phyloP scores from a whole-genome alignment of 2,113 vertebrate species.

The Corynorhinus townsendii region DNA sequence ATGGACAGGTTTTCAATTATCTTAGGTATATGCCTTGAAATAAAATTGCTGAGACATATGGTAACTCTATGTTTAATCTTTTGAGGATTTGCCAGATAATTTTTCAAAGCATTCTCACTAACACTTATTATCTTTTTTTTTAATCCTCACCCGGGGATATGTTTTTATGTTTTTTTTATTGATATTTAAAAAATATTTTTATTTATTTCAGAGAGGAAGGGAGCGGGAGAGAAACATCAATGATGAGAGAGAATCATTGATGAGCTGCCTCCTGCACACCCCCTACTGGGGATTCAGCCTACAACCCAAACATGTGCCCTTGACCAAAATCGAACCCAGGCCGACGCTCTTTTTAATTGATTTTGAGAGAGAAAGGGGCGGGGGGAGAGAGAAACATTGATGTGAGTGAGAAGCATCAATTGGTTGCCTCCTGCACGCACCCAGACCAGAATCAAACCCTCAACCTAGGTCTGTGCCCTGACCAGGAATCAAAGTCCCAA shows the following conservation, averaged over 20 bases:
- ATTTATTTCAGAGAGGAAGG: neutral
- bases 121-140: neutral
- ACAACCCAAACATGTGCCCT: too few relatives aligned
- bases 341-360: neutral
- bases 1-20: constrained; percentile 2
- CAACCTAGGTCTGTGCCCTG: neutral
- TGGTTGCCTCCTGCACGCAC: neutral
- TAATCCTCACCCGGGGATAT: neutral
- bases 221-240: neutral
- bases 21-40: neutral
- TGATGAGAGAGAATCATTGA: neutral
- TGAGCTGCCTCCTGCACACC: neutral
- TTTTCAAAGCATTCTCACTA: neutral
- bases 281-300: too few relatives aligned
- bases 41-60: neutral
- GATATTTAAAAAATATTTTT: neutral
- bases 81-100: neutral
- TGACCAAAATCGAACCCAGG: too few relatives aligned
- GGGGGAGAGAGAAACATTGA: neutral
- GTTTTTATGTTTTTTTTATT: neutral
- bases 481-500: neutral
- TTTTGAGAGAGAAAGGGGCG: neutral
- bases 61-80: neutral
- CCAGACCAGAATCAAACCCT: neutral
- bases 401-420: neutral